These are phyloP conservation scores for Chiroxiphia lanceolata DNA, from an alignment of 2,797 vertebrate species.

Conservation along the genomic window DNA sequence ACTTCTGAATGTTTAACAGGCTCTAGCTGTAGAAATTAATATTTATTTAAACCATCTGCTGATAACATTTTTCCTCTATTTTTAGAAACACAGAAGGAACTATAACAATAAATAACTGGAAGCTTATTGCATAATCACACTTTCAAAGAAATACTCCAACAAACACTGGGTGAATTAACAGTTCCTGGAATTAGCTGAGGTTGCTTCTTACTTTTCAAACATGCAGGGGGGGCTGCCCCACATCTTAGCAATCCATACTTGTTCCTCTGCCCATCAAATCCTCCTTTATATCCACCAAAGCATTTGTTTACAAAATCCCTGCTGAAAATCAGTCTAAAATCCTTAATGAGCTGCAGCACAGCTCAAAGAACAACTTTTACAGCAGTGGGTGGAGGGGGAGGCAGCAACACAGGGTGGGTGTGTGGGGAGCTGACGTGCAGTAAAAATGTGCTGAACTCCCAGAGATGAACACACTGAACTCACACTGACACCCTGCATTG, in stretches of 20 bases:
- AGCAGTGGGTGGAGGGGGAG: background rate
- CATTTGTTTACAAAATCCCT: background rate
- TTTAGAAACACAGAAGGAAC: constrained; percentile 27
- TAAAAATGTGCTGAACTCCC: background rate
- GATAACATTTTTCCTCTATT: constrained; percentile 19
- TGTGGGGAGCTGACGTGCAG: background rate
- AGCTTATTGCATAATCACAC: background rate
- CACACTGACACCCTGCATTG: background rate
- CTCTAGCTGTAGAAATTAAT: constrained; percentile 50
- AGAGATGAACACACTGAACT: background rate
- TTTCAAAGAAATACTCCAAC: background rate
- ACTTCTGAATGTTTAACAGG: constrained; percentile 27
- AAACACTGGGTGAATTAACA: background rate
- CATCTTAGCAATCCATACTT: background rate
- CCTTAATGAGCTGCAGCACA: background rate
- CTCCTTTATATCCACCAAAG: background rate
- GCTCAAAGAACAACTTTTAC: accelerated
- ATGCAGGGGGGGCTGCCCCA: background rate
- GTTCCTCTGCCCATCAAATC: background rate
- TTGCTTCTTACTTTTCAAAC: background rate
- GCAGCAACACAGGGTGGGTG: background rate
- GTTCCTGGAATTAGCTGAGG: background rate
- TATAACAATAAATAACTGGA: constrained; percentile 15
- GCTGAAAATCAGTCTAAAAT: background rate
- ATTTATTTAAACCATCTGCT: constrained; percentile 66